Evolutionary conservation across 2,113 vertebrate species (phyloP), one percentile per base, ranked within the genome.

Genomic region (Podiceps cristatus): DNA sequence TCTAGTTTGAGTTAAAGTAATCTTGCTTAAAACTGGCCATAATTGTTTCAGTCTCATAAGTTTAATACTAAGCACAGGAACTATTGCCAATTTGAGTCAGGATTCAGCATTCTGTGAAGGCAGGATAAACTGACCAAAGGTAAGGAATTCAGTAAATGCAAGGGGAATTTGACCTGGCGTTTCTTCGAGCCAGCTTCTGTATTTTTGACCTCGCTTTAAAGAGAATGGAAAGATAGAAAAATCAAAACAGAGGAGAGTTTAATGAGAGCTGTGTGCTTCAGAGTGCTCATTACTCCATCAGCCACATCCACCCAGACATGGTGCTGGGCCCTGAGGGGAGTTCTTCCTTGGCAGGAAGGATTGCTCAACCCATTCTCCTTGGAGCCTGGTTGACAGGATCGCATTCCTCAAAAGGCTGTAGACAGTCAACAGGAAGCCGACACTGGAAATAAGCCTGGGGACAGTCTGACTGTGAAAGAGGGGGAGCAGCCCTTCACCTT

Each of bases 1-100:
- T 74, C 92, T 84, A 86, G 74, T 88, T 94, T 90, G 86, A 82
- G 76, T 90, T 97, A 74, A 92, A 95, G 55, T 96, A 95, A 92
- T 91, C 59, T 90, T 73, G 52, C 72, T 96, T 93, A 80, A 93
- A 95, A 95, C 88, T 55, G 44, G 79, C 63, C 86, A 63, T 96
- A 97, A 96, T 94, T 96, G 73, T 73, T 95, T 93, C 90, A 94
- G 55, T 93, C 88, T 94, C 88, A 89, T 55, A 75, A 91, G 29
- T 85, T 95, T 33, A 93, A 79, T 69, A 69, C 60, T 72, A 79
- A 93, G 87, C 75, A n/a, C 66, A 82, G 88, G 69, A 96, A 85
- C 76, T 64, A 58, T 50, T 94, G 90, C 88, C 95, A 90, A 19
- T 86, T 72, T 53, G 53, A 86, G 69, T 55, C 69, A 72, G 84